These are phyloP conservation scores for Aphrocallistes beatrix DNA, from an alignment of 37 sponge, comb jelly and placozoan genomes.

Conservation along the genomic window DNA sequence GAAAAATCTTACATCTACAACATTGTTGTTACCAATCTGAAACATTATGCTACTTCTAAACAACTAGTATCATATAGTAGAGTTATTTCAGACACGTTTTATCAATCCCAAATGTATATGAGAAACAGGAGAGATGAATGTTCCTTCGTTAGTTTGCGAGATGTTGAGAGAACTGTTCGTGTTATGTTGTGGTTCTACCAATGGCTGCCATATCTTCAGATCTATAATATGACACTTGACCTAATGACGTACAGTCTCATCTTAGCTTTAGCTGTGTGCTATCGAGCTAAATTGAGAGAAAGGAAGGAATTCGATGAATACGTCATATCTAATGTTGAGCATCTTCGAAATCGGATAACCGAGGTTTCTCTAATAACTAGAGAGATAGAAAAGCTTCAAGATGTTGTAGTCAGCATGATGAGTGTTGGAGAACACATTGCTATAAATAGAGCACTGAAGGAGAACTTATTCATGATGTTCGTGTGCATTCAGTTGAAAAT, in stretches of 20 bases:
- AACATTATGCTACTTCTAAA: neutral
- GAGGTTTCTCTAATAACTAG: neutral
- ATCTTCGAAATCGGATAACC: neutral
- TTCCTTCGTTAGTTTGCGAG: constrained; percentile 27
- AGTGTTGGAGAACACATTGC: constrained; percentile 22
- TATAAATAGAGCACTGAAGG: constrained; percentile 25
- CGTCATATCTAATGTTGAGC: neutral
- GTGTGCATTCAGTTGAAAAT: constrained; percentile 42
- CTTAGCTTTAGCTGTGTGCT: constrained; percentile 22
- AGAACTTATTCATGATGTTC: constrained; percentile 44
- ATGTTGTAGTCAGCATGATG: constrained; percentile 20
- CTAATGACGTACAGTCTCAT: constrained; percentile 15
- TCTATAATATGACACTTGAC: neutral
- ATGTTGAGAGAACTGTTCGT: constrained; percentile 19
- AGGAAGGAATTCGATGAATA: neutral
- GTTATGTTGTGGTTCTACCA: constrained; percentile 28
- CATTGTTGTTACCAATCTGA: neutral
- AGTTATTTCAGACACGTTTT: neutral
- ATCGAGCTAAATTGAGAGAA: constrained; percentile 26
- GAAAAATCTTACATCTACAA: constrained; percentile 3
- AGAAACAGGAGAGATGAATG: constrained; percentile 24
- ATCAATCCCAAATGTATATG: constrained; percentile 21
- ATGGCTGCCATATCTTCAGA: neutral
- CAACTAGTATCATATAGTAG: neutral
- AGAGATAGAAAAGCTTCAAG: constrained; percentile 19